A percentile compares a stretch with the other conserved stretches of the same genome.
These are phyloP conservation scores for Gryllus longicercus DNA, from an alignment of 2,888 invertebrate species.

Conservation along the genomic window DNA sequence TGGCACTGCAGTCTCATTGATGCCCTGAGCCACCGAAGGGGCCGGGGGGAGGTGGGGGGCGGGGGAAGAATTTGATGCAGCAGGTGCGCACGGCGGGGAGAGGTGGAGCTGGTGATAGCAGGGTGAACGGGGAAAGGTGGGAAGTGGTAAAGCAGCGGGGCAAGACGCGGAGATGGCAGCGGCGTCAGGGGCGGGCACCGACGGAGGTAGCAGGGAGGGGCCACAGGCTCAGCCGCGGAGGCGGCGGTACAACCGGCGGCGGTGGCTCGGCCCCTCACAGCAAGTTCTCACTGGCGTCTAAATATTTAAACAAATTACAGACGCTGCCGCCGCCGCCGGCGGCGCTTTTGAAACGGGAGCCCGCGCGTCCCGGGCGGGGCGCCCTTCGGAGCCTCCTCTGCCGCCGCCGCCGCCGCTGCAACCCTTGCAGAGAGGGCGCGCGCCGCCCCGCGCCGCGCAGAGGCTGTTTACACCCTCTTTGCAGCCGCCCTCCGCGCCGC, in stretches of 20 bases:
- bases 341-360: not conserved
- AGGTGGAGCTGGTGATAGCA: too few relatives aligned
- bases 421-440: too few relatives aligned
- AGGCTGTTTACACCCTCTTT: too few relatives aligned
- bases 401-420: not conserved
- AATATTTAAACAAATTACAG: slow-evolving; percentile 17
- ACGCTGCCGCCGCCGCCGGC: not conserved
- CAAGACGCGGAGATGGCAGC: not conserved
- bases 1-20: too few relatives aligned
- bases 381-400: not conserved
- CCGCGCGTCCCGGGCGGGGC: not conserved
- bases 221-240: not conserved
- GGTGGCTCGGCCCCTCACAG: not conserved
- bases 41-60: too few relatives aligned
- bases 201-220: not conserved
- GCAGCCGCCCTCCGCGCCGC: too few relatives aligned
- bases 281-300: slow-evolving; percentile 17
- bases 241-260: too few relatives aligned
- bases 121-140: not conserved
- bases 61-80: too few relatives aligned
- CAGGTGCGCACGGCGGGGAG: too few relatives aligned
- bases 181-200: not conserved
- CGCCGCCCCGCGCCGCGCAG: too few relatives aligned
- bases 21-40: too few relatives aligned
- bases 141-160: not conserved